Evolutionary conservation across 2,888 invertebrate genomes (phyloP), one percentile per base, ranked within the genome.

Genomic region (Ommatoiulus sabulosus): DNA sequence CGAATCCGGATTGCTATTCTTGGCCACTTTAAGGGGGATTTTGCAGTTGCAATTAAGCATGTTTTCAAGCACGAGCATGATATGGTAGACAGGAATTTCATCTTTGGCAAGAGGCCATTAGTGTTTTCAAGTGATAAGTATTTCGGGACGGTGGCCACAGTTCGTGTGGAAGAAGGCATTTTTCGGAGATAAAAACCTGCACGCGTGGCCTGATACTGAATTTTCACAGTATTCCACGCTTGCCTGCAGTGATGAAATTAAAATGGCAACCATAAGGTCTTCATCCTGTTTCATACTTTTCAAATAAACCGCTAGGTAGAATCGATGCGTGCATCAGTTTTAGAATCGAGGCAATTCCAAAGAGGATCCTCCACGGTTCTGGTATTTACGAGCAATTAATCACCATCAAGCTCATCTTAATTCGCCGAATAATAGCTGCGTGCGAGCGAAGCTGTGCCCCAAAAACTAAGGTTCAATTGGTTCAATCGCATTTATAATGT

Each of bases 321-420:
- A 52, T 52, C 12, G 10, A 17, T 12, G 52, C 17, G 52, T 52
- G 52, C 17, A 35, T 35, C 35, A 35, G 2, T 35, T 35, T 35
- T 35, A 35, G 35, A 35, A 35, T 35, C 35, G 35, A 35, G 35
- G 35, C 35, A 35, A 24, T 80, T 80, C 63, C 63, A 63, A 80
- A 57, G n/a, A n/a, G 7, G 80, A 80, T 12, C 80, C 35, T 35
- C 80, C 80, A 80, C 80, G 12, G 12, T 35, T 80, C 35, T 35
- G 80, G 80, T 80, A 80, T 80, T 80, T 80, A 80, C 80, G 35
- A 80, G 24, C 80, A 80, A 80, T 80, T 80, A 80, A 80, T 80
- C 80, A 80, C 80, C 80, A 35, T 35, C 80, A 35, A 80, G 80
- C 24, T 15, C 35, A 35, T 35, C 80, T 80, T 80, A 80, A 80